A percentile compares a stretch with the other conserved stretches of the same genome.
These are phyloP conservation scores for Phylloscopus trochilus DNA, from an alignment of 2,113 vertebrate genomes.

Conservation along the genomic window DNA sequence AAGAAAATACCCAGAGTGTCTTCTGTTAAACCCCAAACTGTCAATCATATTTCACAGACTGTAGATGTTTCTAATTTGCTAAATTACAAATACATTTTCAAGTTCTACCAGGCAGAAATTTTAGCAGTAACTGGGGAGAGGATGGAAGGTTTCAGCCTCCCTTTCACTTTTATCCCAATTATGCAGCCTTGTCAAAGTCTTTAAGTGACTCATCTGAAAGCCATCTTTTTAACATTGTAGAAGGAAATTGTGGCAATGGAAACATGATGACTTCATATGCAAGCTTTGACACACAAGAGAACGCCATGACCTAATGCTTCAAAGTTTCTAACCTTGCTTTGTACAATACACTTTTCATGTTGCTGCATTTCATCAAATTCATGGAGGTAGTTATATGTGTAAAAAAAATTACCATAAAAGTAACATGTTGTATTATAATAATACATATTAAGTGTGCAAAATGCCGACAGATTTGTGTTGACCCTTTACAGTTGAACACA, in stretches of 20 bases:
- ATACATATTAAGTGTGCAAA: conserved; percentile 84
- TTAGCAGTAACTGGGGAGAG: conserved; percentile 57
- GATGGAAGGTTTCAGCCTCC: conserved; percentile 47
- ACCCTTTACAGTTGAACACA: conserved; percentile 80
- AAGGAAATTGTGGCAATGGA: conserved; percentile 69
- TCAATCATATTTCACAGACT: conserved; percentile 51
- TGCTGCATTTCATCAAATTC: conserved; percentile 86
- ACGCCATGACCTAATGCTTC: conserved; percentile 66
- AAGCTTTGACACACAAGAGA: conserved; percentile 68
- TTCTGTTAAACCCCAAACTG: conserved; percentile 63
- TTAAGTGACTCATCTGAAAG: conserved; percentile 64
- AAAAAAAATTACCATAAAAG: conserved; percentile 84
- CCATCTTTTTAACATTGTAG: conserved; percentile 50
- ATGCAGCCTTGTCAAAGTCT: conserved; percentile 51
- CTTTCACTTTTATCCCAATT: conserved; percentile 49
- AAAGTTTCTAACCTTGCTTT: conserved; percentile 64
- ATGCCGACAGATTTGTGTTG: conserved; percentile 83
- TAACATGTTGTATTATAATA: conserved; percentile 83
- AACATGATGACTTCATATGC: conserved; percentile 66
- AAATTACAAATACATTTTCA: conserved; percentile 65
- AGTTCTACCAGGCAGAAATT: conserved; percentile 66
- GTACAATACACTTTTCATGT: conserved; percentile 75
- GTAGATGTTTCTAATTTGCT: conserved; percentile 57
- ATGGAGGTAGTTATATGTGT: conserved; percentile 96
- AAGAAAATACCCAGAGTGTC: conserved; percentile 62